These are phyloP conservation scores for Euwallacea fornicatus DNA, from an alignment of 1,140 invertebrate genomes.

Conservation along the genomic window DNA sequence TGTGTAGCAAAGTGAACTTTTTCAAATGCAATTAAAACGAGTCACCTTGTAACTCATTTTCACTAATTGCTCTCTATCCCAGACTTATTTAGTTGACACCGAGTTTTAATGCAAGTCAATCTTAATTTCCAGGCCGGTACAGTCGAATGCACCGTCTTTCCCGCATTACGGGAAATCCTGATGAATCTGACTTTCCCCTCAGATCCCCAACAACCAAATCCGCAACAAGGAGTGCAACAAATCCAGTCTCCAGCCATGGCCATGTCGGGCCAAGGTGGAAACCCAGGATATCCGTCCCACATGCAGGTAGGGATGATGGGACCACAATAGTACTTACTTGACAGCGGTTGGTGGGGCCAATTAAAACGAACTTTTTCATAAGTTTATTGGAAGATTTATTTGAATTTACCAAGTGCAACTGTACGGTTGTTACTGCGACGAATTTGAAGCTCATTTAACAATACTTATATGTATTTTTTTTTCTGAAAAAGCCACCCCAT, in stretches of 20 bases:
- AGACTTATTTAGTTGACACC: too few relatives aligned
- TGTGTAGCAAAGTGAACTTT: too few relatives aligned
- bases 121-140: slow-evolving; percentile 37
- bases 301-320: slow-evolving; percentile 62
- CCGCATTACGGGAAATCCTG: slow-evolving; percentile 82
- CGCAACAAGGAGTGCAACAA: slow-evolving; percentile 56
- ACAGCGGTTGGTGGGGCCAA: slow-evolving; percentile 13
- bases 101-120: neutral
- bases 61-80: too few relatives aligned
- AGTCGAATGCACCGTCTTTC: slow-evolving; percentile 83
- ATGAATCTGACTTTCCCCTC: slow-evolving; percentile 73
- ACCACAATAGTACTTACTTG: slow-evolving; percentile 41
- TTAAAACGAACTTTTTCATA: neutral
- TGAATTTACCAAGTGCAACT: too few relatives aligned
- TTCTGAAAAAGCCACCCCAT: too few relatives aligned
- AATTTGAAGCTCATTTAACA: too few relatives aligned
- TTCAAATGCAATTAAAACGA: too few relatives aligned
- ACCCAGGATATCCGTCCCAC: slow-evolving; percentile 55
- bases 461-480: too few relatives aligned
- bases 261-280: slow-evolving; percentile 55
- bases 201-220: slow-evolving; percentile 54
- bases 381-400: too few relatives aligned
- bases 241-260: slow-evolving; percentile 61
- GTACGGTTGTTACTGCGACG: too few relatives aligned
- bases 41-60: too few relatives aligned